phyloP scores from a whole-genome alignment of 2,113 vertebrate genomes.

The Rafetus swinhoei region DNA sequence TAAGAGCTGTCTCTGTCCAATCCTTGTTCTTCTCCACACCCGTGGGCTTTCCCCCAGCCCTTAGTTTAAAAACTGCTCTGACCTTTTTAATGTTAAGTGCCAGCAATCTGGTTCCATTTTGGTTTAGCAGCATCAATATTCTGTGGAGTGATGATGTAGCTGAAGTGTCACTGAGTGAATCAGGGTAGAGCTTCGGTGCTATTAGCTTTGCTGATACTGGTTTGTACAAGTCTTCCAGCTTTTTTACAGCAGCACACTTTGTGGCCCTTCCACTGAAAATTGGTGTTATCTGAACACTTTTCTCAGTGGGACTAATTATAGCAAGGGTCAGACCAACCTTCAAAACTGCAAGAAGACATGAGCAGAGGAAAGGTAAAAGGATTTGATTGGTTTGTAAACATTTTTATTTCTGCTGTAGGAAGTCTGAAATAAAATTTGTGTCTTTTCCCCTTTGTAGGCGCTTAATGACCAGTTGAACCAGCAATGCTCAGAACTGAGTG shows the following conservation, averaged over 20 bases:
- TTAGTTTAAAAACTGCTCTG: no score
- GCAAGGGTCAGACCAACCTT: background rate
- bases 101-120: no score
- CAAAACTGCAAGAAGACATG: background rate
- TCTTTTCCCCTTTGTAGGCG: slow-evolving; percentile 47
- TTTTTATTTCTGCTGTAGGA: background rate
- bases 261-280: background rate
- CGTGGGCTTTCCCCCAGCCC: no score
- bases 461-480: slow-evolving; percentile 73
- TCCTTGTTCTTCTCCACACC: no score
- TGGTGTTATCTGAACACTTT: background rate
- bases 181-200: background rate
- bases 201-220: background rate
- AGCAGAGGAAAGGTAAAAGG: background rate
- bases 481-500: slow-evolving; percentile 76
- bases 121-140: no score
- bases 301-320: background rate
- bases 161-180: background rate
- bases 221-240: background rate
- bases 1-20: no score
- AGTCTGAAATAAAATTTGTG: background rate
- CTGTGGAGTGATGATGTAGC: no score
- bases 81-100: no score
- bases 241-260: background rate
- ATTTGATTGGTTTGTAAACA: background rate